Conservation (phyloP, 2,888 invertebrate species). For the Marasmarcha lunaedactyla region DNA sequence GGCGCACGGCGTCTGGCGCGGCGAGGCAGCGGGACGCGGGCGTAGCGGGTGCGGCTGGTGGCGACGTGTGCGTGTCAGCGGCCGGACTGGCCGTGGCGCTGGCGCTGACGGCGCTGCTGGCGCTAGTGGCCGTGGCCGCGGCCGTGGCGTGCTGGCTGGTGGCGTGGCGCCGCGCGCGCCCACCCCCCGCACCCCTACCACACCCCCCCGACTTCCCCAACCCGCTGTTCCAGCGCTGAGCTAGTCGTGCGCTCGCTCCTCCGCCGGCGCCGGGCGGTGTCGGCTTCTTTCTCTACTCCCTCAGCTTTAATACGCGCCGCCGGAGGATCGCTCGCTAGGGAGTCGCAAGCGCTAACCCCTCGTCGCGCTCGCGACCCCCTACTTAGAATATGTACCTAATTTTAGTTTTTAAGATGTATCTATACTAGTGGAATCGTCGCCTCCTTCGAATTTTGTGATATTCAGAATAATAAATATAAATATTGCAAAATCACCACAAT, state of each 20-base stretch:
- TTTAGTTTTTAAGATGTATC: slow-evolving; percentile 28
- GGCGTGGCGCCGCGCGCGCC: slow-evolving; percentile 90
- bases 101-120: slow-evolving; percentile 90
- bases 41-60: slow-evolving; percentile 73
- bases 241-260: slow-evolving; percentile 63
- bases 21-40: slow-evolving; percentile 85
- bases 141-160: slow-evolving; percentile 96
- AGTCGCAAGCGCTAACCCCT: slow-evolving; percentile 51
- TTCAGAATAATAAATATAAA: slow-evolving; percentile 51
- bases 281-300: slow-evolving; percentile 56
- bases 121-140: slow-evolving; percentile 92
- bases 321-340: slow-evolving; percentile 64
- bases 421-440: slow-evolving; percentile 56
- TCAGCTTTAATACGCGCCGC: slow-evolving; percentile 57
- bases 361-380: slow-evolving; percentile 54
- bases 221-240: slow-evolving; percentile 79
- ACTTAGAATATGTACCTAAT: slow-evolving; percentile 38
- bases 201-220: slow-evolving; percentile 97
- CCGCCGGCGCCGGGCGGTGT: slow-evolving; percentile 67
- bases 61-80: slow-evolving; percentile 91
- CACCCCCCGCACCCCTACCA: slow-evolving; percentile 89
- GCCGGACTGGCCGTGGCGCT: slow-evolving; percentile 93
- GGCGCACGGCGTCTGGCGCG: slow-evolving; percentile 81
- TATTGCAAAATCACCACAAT: slow-evolving; percentile 52
- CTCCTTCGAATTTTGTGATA: slow-evolving; percentile 68